These are phyloP conservation scores for Erythrocercus mccallii DNA, from an alignment of 2,113 vertebrate species.

Conservation along the genomic window DNA sequence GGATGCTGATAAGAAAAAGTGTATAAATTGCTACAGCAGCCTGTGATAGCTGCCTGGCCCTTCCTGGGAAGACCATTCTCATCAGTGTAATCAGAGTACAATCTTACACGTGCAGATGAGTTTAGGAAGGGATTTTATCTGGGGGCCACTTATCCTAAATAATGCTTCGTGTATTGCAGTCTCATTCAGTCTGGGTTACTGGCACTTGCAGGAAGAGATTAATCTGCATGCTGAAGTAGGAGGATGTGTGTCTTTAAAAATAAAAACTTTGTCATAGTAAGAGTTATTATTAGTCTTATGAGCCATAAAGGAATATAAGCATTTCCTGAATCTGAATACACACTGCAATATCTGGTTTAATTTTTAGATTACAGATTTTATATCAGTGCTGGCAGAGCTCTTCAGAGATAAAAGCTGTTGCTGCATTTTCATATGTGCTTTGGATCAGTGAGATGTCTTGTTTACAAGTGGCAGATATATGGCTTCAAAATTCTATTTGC, in stretches of 20 bases:
- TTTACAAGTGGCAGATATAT: neutral
- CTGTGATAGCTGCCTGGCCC: neutral
- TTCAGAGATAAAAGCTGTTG: neutral
- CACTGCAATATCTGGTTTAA: neutral
- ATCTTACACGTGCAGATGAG: neutral
- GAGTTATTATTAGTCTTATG: neutral
- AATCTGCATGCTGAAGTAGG: neutral
- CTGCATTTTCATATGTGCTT: neutral
- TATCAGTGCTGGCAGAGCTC: neutral
- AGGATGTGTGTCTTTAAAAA: neutral
- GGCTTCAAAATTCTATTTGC: neutral
- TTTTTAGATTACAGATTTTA: neutral
- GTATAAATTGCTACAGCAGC: neutral
- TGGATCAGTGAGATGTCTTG: neutral
- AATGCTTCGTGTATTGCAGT: neutral
- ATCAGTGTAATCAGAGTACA: neutral
- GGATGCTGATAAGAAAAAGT: neutral
- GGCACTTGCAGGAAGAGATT: neutral
- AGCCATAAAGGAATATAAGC: neutral
- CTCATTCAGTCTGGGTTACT: neutral
- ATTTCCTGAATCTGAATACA: neutral
- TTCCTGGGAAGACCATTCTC: neutral
- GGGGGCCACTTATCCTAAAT: neutral
- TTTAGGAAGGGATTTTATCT: slow-evolving; percentile 1
- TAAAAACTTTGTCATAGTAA: neutral